phyloP scores from a whole-genome alignment of 2,797 vertebrate species.

The Syngnathus acus region DNA sequence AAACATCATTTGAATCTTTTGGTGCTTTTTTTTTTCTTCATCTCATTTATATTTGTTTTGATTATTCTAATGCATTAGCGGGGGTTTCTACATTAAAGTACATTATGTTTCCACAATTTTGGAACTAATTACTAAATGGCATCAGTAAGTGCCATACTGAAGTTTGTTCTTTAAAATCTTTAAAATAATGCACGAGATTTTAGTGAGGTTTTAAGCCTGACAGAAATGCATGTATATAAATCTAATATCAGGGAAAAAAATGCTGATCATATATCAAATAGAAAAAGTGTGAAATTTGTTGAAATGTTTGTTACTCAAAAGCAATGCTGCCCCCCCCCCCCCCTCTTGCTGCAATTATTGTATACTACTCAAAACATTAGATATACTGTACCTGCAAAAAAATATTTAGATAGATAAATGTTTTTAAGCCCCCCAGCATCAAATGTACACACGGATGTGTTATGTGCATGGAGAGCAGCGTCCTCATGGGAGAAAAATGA shows the following conservation, averaged over 20 bases:
- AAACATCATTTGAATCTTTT: slow-evolving; percentile 12
- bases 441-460: neutral
- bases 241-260: neutral
- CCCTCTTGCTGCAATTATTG: neutral
- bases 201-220: neutral
- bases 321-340: neutral
- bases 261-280: neutral
- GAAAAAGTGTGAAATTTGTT: neutral
- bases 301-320: neutral
- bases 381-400: neutral
- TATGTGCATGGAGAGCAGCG: neutral
- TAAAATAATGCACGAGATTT: neutral
- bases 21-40: neutral
- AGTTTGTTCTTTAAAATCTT: neutral
- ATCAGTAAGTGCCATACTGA: neutral
- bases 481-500: neutral
- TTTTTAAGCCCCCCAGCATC: neutral
- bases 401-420: neutral
- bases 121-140: neutral
- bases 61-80: neutral
- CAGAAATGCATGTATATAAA: neutral
- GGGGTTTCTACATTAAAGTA: neutral
- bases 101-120: neutral
- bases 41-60: neutral
- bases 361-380: neutral